phyloP scores from a whole-genome alignment of 2,797 vertebrate species.

The Microctenopoma lineatum region DNA sequence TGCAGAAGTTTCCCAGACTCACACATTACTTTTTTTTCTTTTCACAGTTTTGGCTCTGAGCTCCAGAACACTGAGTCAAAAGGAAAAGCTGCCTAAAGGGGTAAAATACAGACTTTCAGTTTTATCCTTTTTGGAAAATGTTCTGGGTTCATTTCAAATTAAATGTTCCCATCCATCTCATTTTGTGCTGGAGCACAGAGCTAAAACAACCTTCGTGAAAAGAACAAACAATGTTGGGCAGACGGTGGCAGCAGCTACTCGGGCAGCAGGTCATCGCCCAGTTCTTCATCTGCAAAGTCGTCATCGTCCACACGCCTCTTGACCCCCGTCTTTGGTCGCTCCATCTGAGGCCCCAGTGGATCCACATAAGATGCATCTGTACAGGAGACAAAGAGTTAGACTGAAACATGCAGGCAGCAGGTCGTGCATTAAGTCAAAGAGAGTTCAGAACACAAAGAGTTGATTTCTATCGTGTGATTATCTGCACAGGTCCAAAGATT shows the following conservation, averaged over 20 bases:
- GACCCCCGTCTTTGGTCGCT: slow-evolving; percentile 94
- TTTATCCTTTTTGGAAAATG: neutral
- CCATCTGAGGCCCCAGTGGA: slow-evolving; percentile 92
- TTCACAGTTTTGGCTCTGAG: slow-evolving; percentile 11
- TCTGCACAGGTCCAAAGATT: neutral
- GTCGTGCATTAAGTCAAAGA: neutral
- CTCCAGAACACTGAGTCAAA: neutral
- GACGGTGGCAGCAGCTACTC: slow-evolving; percentile 75
- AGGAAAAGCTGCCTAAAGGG: neutral
- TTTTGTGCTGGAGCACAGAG: neutral
- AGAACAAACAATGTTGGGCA: slow-evolving; percentile 14
- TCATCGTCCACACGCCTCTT: slow-evolving; percentile 90
- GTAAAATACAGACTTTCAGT: neutral
- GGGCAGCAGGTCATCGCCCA: slow-evolving; percentile 95
- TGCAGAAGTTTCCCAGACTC: slow-evolving; percentile 34
- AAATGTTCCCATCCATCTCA: neutral
- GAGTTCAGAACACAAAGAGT: neutral
- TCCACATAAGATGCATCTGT: slow-evolving; percentile 93
- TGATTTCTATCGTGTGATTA: neutral
- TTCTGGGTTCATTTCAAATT: neutral
- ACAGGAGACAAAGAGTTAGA: slow-evolving; percentile 3
- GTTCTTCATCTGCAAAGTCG: slow-evolving; percentile 94
- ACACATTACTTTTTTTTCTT: slow-evolving; percentile 7
- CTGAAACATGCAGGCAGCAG: no score
- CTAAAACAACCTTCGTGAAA: neutral